phyloP scores from a whole-genome alignment of 2,888 invertebrate genomes.

The Eupithecia tripunctaria region DNA sequence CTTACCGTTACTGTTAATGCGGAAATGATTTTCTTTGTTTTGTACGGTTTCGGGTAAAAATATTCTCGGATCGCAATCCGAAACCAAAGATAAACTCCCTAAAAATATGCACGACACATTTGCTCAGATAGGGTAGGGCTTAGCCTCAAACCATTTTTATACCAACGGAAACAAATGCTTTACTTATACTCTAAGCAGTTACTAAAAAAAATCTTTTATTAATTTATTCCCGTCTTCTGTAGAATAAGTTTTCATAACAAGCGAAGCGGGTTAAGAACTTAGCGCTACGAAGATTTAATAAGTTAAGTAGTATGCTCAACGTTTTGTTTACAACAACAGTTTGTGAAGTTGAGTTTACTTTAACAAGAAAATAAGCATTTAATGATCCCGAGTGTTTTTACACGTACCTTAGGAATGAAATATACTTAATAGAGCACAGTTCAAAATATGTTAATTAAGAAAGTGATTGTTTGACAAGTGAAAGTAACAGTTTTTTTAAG shows the following conservation, averaged over 20 bases:
- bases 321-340: constrained; percentile 13
- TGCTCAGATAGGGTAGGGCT: not conserved
- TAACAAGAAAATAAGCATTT: not conserved
- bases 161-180: not conserved
- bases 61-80: not conserved
- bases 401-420: not conserved
- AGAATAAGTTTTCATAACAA: not conserved
- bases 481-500: too few relatives aligned
- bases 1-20: not conserved
- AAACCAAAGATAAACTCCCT: not conserved
- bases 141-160: not conserved
- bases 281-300: constrained; percentile 8
- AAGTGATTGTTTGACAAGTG: too few relatives aligned
- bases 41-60: not conserved
- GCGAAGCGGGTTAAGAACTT: constrained; percentile 14
- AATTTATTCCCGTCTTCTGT: not conserved
- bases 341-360: not conserved
- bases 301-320: constrained; percentile 4
- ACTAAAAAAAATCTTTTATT: not conserved
- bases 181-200: too few relatives aligned
- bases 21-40: not conserved
- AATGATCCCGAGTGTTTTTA: not conserved
- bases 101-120: not conserved
- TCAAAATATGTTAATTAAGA: too few relatives aligned
- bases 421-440: too few relatives aligned